Evolutionary conservation across 2,797 vertebrate genomes (phyloP).

Genomic region (Chlorospingus semifuscus): DNA sequence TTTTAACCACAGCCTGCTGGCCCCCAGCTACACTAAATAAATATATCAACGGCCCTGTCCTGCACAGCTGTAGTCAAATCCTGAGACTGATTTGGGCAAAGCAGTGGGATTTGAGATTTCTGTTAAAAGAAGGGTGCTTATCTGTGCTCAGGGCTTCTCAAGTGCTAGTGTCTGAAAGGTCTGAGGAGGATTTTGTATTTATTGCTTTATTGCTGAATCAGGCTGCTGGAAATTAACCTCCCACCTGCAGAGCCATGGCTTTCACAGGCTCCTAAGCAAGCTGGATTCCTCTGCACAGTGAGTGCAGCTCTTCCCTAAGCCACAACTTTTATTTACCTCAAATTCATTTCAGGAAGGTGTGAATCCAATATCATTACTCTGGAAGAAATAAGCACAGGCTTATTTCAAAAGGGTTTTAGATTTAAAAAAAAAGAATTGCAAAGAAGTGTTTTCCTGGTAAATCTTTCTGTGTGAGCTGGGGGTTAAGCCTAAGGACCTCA

Average conservation of each 20-base stretch:
- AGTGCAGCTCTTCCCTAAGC: background rate
- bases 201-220: conserved; percentile 6
- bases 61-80: background rate
- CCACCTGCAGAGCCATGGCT: background rate
- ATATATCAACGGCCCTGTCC: background rate
- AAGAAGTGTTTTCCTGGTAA: background rate
- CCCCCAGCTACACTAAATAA: background rate
- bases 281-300: background rate
- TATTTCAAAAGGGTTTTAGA: background rate
- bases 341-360: conserved; percentile 1
- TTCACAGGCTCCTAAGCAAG: background rate
- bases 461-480: background rate
- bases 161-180: background rate
- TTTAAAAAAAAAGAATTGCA: background rate
- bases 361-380: conserved; percentile 11
- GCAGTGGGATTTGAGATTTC: background rate
- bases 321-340: background rate
- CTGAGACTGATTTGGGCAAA: background rate
- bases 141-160: background rate
- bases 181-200: conserved; percentile 1
- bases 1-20: background rate
- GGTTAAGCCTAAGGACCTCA: background rate
- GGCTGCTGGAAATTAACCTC: conserved; percentile 19
- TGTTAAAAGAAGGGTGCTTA: background rate
- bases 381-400: background rate